These are phyloP conservation scores for Corydoras maculifer DNA, from an alignment of 2,113 vertebrate species.

Conservation along the genomic window DNA sequence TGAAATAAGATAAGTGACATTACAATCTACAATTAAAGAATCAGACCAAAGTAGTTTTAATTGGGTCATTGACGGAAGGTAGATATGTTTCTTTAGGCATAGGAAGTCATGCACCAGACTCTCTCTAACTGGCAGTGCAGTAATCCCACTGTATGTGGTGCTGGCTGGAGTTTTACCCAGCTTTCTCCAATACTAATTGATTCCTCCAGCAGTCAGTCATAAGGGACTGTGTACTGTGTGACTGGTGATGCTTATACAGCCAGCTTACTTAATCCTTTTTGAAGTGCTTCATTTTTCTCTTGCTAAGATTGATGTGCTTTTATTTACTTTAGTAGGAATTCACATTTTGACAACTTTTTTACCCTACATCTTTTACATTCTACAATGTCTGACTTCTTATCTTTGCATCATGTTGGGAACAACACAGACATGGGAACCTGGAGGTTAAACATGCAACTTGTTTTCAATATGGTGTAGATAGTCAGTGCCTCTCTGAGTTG, in stretches of 20 bases:
- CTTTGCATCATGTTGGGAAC: not conserved
- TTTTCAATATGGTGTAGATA: not conserved
- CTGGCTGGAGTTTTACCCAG: slow-evolving; percentile 39
- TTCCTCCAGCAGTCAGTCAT: slow-evolving; percentile 42
- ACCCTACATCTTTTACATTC: not conserved
- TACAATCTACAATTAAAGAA: not conserved
- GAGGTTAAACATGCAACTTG: not conserved
- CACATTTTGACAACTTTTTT: not conserved
- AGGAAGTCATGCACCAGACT: slow-evolving; percentile 16
- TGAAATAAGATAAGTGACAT: not conserved
- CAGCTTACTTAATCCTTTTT: slow-evolving; percentile 33
- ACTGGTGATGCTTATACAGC: slow-evolving; percentile 23
- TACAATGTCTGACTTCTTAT: not conserved
- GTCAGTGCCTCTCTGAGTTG: not conserved
- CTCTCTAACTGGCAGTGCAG: slow-evolving; percentile 9
- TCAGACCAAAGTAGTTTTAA: not conserved
- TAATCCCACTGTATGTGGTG: slow-evolving; percentile 13
- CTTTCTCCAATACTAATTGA: slow-evolving; percentile 42
- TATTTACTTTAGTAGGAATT: slow-evolving; percentile 32
- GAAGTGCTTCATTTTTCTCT: slow-evolving; percentile 34
- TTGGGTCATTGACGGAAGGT: too few relatives aligned
- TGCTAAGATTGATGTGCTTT: slow-evolving; percentile 14
- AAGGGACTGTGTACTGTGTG: slow-evolving; percentile 32
- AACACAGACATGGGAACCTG: slow-evolving; percentile 26
- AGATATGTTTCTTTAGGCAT: not conserved